A percentile compares a stretch with the other conserved stretches of the same genome.
Conservation (phyloP, 2,888 invertebrate species). For the Caenorhabditis sp. region DNA sequence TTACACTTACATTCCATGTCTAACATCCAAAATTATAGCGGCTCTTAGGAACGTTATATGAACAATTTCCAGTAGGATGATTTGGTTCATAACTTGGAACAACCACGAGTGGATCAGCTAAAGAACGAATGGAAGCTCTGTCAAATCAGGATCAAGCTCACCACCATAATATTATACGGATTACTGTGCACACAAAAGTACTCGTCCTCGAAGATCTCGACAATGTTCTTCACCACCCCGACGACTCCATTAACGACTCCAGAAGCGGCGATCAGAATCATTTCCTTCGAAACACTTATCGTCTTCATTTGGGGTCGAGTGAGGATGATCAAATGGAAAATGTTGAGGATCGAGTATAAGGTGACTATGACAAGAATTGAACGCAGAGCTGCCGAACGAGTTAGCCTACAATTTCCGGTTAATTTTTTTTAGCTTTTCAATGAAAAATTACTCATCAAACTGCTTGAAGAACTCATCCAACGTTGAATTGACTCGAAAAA, state of each 20-base stretch:
- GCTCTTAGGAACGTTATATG: slow-evolving; percentile 43
- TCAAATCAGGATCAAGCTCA: slow-evolving; percentile 7
- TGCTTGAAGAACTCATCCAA: slow-evolving; percentile 25
- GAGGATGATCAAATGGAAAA: slow-evolving; percentile 47
- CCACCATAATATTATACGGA: slow-evolving; percentile 17
- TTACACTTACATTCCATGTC: slow-evolving; percentile 40
- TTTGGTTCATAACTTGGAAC: slow-evolving; percentile 32
- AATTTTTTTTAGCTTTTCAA: neutral
- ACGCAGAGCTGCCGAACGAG: neutral
- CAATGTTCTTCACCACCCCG: slow-evolving; percentile 22
- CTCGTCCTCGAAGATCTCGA: slow-evolving; percentile 25
- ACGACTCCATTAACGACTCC: slow-evolving; percentile 29
- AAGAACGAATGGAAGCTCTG: neutral
- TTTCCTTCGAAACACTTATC: slow-evolving; percentile 47
- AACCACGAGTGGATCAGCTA: slow-evolving; percentile 16
- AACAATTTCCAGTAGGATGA: slow-evolving; percentile 37
- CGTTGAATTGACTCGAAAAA: slow-evolving; percentile 23
- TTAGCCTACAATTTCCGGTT: slow-evolving; percentile 33
- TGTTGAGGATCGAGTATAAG: slow-evolving; percentile 27
- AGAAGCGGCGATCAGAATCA: slow-evolving; percentile 45
- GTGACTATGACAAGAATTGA: neutral
- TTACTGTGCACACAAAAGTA: slow-evolving; percentile 22
- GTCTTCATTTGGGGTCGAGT: slow-evolving; percentile 30
- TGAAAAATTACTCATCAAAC: slow-evolving; percentile 33
- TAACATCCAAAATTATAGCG: slow-evolving; percentile 19